phyloP scores from a whole-genome alignment of 2,888 invertebrate species.

The Achlya flavicornis region DNA sequence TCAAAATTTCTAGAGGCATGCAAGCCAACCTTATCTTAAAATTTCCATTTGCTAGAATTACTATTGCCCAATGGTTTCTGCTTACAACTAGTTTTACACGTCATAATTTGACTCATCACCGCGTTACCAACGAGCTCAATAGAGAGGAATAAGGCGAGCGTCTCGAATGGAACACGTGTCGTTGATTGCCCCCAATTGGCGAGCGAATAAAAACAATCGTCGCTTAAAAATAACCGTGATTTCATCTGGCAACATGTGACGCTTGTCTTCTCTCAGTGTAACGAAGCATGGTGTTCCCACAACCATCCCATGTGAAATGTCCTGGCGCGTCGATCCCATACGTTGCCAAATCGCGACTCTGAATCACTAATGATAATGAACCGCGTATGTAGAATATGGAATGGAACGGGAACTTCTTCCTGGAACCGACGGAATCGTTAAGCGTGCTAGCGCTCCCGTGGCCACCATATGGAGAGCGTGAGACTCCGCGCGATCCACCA shows the following conservation, averaged over 20 bases:
- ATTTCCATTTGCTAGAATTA: constrained; percentile 6
- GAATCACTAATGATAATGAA: constrained; percentile 73
- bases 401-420: constrained; percentile 54
- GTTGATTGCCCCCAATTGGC: constrained; percentile 83
- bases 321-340: constrained; percentile 65
- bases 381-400: constrained; percentile 48
- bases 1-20: too few relatives aligned
- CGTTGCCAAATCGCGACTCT: constrained; percentile 54
- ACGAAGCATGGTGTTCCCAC: constrained; percentile 67
- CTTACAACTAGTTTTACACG: constrained; percentile 13
- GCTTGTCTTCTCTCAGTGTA: constrained; percentile 70
- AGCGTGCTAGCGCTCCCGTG: constrained; percentile 41
- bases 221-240: constrained; percentile 84
- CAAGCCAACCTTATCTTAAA: neutral
- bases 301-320: constrained; percentile 76
- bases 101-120: constrained; percentile 51
- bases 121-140: constrained; percentile 69
- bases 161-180: constrained; percentile 79
- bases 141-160: constrained; percentile 67
- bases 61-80: constrained; percentile 10
- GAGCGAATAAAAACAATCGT: constrained; percentile 83
- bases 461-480: constrained; percentile 64
- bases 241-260: constrained; percentile 81
- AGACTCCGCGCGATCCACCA: constrained; percentile 49
- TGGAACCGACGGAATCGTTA: constrained; percentile 50